These are phyloP conservation scores for Bombyx mandarina DNA, from an alignment of 1,140 invertebrate genomes.

Conservation along the genomic window DNA sequence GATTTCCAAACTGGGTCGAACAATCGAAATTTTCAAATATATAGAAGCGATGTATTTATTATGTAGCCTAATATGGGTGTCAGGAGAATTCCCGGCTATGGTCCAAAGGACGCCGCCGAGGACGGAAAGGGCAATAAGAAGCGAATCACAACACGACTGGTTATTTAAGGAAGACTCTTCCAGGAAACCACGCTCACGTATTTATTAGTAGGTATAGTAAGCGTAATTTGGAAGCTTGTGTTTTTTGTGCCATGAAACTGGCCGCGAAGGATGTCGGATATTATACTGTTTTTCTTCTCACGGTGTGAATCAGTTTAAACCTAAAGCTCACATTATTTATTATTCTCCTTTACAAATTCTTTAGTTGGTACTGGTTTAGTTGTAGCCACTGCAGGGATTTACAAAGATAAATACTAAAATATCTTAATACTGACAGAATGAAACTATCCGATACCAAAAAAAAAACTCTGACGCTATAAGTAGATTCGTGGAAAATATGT, in stretches of 20 bases:
- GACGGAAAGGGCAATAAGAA: constrained; percentile 43
- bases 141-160: constrained; percentile 29
- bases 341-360: no score
- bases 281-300: no score
- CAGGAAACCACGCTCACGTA: constrained; percentile 50
- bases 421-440: no score
- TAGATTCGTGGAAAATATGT: no score
- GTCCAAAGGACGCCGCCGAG: constrained; percentile 61
- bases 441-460: no score
- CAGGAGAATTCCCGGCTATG: constrained; percentile 42
- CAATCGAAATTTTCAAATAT: constrained; percentile 46
- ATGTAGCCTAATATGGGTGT: constrained; percentile 53
- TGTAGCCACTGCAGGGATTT: no score
- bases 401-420: no score
- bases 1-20: constrained; percentile 55
- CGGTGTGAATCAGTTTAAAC: no score
- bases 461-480: no score
- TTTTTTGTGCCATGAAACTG: constrained; percentile 31
- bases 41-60: constrained; percentile 42
- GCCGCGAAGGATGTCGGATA: constrained; percentile 7
- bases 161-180: constrained; percentile 58
- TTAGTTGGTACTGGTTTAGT: no score
- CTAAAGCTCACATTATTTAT: no score
- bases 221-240: constrained; percentile 35
- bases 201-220: constrained; percentile 31